phyloP scores from a whole-genome alignment of 2,888 invertebrate genomes.

The Lepidocyrtoides sp. region DNA sequence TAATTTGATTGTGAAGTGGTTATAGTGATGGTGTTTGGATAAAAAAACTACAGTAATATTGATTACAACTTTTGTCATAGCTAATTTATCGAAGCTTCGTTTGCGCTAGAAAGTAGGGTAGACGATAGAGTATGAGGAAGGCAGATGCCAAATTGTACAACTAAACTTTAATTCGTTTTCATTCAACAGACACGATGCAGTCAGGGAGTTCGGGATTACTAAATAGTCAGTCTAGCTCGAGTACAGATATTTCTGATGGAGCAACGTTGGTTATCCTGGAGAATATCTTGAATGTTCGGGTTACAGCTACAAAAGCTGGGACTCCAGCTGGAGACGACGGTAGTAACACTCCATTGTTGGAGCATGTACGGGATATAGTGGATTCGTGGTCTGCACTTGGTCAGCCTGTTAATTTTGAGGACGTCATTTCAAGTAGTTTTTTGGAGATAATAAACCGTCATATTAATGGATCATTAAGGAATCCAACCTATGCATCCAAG shows the following conservation, averaged over 20 bases:
- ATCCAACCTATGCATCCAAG: constrained; percentile 54
- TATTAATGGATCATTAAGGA: constrained; percentile 73
- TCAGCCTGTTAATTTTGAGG: constrained; percentile 76
- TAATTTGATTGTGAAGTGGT: no score
- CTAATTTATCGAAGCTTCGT: no score
- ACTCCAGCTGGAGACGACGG: neutral
- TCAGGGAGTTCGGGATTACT: constrained; percentile 62
- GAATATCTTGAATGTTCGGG: constrained; percentile 81
- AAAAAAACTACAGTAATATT: no score
- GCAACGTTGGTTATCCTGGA: constrained; percentile 75
- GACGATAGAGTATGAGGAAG: no score
- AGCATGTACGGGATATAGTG: constrained; percentile 68
- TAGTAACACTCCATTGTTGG: constrained; percentile 69
- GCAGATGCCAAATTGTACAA: no score
- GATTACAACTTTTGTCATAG: no score
- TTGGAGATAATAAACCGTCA: constrained; percentile 83
- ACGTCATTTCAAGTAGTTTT: constrained; percentile 80
- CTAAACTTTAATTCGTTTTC: no score
- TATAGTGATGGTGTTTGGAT: no score
- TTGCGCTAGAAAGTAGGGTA: no score
- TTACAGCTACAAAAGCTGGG: constrained; percentile 25
- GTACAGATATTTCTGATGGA: constrained; percentile 69
- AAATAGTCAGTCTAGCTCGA: constrained; percentile 52
- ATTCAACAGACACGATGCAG: constrained; percentile 55
- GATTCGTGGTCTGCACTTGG: constrained; percentile 52